phyloP scores from a whole-genome alignment of 2,113 vertebrate species.

The Cygnus atratus region DNA sequence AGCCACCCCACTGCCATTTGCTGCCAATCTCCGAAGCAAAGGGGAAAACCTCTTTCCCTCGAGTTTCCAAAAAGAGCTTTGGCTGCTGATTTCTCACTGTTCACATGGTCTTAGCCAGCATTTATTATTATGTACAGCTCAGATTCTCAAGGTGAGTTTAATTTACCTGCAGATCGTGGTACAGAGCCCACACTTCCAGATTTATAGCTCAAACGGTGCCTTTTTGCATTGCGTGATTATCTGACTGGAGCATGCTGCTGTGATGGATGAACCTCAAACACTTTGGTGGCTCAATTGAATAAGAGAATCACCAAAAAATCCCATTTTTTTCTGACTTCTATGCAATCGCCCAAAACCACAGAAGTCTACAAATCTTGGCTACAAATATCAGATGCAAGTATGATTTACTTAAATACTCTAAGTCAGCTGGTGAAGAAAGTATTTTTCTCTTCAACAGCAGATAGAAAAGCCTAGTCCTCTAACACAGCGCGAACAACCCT shows the following conservation, averaged over 20 bases:
- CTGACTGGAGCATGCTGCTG: not conserved
- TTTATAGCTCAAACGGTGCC: not conserved
- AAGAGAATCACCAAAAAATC: not conserved
- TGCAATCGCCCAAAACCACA: not conserved
- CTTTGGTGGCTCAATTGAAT: not conserved
- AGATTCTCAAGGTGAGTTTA: conserved; percentile 18
- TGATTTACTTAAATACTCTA: not conserved
- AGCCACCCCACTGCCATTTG: rapidly evolving
- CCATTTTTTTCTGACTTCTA: not conserved
- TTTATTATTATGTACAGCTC: conserved; percentile 4
- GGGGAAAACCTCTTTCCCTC: not conserved
- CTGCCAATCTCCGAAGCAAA: not conserved
- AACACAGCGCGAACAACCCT: not conserved
- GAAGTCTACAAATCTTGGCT: not conserved
- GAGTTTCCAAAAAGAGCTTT: not conserved
- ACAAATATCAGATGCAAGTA: not conserved
- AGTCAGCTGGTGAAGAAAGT: not conserved
- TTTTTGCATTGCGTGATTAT: not conserved
- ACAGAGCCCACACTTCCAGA: not conserved
- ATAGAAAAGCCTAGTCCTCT: not conserved
- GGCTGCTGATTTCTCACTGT: not conserved
- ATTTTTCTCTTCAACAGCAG: not conserved
- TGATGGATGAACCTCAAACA: not conserved
- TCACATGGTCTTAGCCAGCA: not conserved
- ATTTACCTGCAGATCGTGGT: conserved; percentile 15